phyloP scores from a whole-genome alignment of 2,797 vertebrate genomes.

The Phalanger gymnotis region DNA sequence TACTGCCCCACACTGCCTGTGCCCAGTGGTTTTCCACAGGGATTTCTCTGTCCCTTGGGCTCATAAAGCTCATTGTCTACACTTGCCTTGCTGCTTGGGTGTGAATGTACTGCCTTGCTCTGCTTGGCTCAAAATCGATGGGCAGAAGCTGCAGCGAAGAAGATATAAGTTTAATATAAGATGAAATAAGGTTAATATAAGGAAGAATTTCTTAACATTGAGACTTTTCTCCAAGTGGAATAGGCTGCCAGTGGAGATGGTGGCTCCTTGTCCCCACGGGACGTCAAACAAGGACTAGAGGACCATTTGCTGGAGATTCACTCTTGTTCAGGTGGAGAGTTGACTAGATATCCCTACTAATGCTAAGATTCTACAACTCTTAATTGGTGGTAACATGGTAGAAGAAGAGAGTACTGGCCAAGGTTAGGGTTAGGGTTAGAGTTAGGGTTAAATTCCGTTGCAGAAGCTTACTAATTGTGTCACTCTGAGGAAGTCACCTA shows the following conservation, averaged over 20 bases:
- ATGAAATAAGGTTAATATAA: neutral
- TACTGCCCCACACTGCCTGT: neutral
- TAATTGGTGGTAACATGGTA: too few species aligned
- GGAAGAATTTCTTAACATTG: neutral
- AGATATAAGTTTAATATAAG: neutral
- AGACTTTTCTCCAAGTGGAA: neutral
- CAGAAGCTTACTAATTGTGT: too few species aligned
- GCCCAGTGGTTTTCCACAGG: neutral
- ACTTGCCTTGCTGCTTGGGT: neutral
- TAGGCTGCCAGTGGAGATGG: neutral
- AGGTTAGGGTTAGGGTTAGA: too few species aligned
- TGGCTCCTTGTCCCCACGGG: neutral
- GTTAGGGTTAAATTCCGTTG: too few species aligned
- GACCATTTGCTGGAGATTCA: neutral
- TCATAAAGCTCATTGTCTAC: neutral
- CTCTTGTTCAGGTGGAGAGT: neutral
- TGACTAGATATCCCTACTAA: neutral
- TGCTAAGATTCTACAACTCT: too few species aligned
- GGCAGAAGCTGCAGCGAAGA: neutral
- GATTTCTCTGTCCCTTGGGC: neutral
- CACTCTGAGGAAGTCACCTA: too few species aligned
- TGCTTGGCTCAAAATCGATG: neutral
- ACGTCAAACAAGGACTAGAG: neutral
- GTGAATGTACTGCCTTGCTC: fast-evolving
- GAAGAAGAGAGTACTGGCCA: too few species aligned